These are phyloP conservation scores for Apotomis betuletana DNA, from an alignment of 2,888 invertebrate species.

Conservation along the genomic window DNA sequence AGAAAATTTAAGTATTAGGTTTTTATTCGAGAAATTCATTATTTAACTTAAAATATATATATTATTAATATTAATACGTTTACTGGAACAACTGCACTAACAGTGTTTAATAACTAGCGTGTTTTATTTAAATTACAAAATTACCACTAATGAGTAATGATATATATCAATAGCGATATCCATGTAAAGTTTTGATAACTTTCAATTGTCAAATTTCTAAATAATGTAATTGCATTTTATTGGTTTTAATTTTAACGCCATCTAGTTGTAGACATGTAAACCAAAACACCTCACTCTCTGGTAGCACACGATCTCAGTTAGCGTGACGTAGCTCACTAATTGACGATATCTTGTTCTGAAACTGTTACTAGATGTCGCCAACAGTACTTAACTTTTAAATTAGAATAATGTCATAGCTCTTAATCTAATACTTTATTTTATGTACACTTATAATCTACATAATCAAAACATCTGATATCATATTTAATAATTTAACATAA, in stretches of 20 bases:
- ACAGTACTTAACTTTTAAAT: background rate
- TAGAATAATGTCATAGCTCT: background rate
- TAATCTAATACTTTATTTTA: background rate
- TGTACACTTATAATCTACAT: background rate
- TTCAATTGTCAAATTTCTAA: background rate
- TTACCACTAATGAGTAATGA: too few species aligned
- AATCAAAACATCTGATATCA: background rate
- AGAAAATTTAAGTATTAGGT: background rate
- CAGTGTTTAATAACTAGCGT: too few species aligned
- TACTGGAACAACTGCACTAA: too few species aligned
- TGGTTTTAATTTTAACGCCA: constrained; percentile 17
- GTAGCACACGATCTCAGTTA: background rate
- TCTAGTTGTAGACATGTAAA: constrained; percentile 20
- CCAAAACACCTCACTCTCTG: background rate
- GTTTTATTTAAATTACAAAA: too few species aligned
- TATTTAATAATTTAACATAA: background rate
- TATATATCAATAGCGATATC: too few species aligned
- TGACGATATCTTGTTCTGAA: background rate
- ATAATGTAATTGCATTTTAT: background rate
- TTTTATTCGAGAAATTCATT: too few species aligned
- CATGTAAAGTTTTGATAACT: too few species aligned
- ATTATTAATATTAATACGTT: too few species aligned
- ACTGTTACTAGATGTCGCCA: constrained; percentile 30
- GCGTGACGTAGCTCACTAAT: background rate
- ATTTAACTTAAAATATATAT: too few species aligned